Base-by-base conservation (phyloP, 2,888 invertebrate genomes). In the Pemphredon lugubris region DNA sequence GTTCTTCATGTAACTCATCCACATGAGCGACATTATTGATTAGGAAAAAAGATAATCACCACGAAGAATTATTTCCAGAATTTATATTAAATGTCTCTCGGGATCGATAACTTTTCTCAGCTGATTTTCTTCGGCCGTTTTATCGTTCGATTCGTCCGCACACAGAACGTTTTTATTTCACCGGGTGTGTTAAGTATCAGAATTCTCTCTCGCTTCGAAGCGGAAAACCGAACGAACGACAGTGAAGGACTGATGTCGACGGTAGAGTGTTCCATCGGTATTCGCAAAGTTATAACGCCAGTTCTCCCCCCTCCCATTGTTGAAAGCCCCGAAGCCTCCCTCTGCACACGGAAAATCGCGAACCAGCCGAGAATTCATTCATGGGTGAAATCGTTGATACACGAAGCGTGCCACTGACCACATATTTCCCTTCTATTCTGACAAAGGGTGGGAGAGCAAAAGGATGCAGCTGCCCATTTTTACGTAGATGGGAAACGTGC, bases 1-100 rank as follows among this genome's bases (percentile, higher is more conserved):
- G 80, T 86, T 87, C 81, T 91, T 91, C 83, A 91, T 89, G 84
- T 89, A 91, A 86, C 90, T 92, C 91, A 89, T 92, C 91, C 91
- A 91, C 87, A 90, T 90, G 23, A 91, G 82, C 7, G 91, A 91
- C 91, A 91, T 91, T 57, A 26, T 60, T n/a, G n/a, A n/a, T n/a
- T n/a, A 37, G 4, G 9, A 6, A 30, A 30, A 30, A 30, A 2
- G 30, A 30, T 30, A 6, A 30, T 5, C 6, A 9, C 30, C 30
- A 30, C 30, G 7, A 30, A 26, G 4, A 26, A 30, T 30, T 30
- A 9, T 30, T n/a, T n/a, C n/a, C n/a, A n/a, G n/a, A n/a, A n/a
- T n/a, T n/a, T n/a, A n/a, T n/a, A n/a, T n/a, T n/a, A n/a, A n/a
- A n/a, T n/a, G n/a, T n/a, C n/a, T n/a, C n/a, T n/a, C n/a, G n/a